Conservation (phyloP, 2,888 invertebrate genomes). For the Microchrysa polita region DNA sequence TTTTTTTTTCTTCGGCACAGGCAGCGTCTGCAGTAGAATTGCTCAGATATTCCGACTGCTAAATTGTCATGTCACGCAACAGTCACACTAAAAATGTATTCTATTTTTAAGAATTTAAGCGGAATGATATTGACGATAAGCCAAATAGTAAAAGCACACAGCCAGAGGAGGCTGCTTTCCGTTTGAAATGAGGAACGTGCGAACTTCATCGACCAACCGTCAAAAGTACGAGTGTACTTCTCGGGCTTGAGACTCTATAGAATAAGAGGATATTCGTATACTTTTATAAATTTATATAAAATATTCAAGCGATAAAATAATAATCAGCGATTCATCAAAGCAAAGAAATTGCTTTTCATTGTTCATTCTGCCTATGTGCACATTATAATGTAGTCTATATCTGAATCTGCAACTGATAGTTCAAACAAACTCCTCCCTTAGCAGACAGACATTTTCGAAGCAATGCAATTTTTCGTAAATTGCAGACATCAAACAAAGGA, state of each 20-base stretch:
- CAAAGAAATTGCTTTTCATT: conserved; percentile 6
- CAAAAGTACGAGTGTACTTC: too few relatives aligned
- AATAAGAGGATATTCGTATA: neutral
- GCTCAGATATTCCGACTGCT: neutral
- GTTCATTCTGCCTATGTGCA: too few relatives aligned
- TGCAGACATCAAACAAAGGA: neutral
- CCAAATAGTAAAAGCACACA: neutral
- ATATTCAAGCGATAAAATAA: conserved; percentile 24
- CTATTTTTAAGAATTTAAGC: neutral
- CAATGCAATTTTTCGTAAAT: too few relatives aligned
- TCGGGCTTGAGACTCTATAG: neutral
- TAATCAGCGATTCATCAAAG: conserved; percentile 31
- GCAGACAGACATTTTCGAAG: too few relatives aligned
- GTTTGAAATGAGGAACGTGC: neutral
- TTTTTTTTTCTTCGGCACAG: neutral
- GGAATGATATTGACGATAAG: neutral
- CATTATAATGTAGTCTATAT: too few relatives aligned
- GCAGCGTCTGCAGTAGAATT: too few relatives aligned
- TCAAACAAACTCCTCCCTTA: too few relatives aligned
- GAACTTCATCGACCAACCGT: neutral
- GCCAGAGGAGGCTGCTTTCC: neutral
- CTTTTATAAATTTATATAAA: neutral
- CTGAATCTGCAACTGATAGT: too few relatives aligned
- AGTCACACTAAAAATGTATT: conserved; percentile 8
- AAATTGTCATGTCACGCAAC: conserved; percentile 30